Base-by-base conservation (phyloP, 2,888 invertebrate genomes). In the Apodemia hepburni region DNA sequence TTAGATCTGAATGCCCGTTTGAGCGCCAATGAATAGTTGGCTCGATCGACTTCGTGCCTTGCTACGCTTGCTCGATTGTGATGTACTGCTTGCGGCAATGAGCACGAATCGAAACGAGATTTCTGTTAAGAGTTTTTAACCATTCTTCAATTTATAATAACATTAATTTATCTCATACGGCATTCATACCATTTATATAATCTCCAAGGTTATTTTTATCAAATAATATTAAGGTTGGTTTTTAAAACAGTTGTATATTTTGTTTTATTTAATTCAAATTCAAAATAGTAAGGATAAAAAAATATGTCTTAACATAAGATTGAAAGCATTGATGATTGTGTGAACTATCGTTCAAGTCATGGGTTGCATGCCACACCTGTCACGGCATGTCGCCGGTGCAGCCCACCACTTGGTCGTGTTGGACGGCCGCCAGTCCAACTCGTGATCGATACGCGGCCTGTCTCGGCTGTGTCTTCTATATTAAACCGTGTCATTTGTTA, bases 11-110 rank as follows among this genome's bases (percentile, higher is more conserved):
- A 88, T 89, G 86, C 84, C 80, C 79, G 84, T 87, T 82, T 84
- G 87, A 87, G 87, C 83, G 90, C 90, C 90, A 90, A 90, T 89
- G 87, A 91, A 91, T 90, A 87, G 87, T 90, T 91, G 90, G 90
- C 90, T 89, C 88, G 87, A 87, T 85, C 83, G 84, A 77, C 82
- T 84, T 83, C 82, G 88, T 84, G 87, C 72, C 83, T 82, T 85
- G 88, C 89, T 75, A 91, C 90, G 91, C 89, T 88, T 87, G 89
- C 86, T 82, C 88, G 88, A 87, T 90, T 89, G 89, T 90, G 88
- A 91, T 89, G 83, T 86, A 90, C 86, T 79, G 84, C 89, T 84
- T 74, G 85, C 80, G 84, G 82, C 82, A 81, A 81, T 78, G 80
- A 74, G 83, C 79, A 83, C 82, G 75, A 81, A 81, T 82, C 80